Evolutionary conservation across 1,140 invertebrate genomes (phyloP).

Genomic region (Plutomurus gul): DNA sequence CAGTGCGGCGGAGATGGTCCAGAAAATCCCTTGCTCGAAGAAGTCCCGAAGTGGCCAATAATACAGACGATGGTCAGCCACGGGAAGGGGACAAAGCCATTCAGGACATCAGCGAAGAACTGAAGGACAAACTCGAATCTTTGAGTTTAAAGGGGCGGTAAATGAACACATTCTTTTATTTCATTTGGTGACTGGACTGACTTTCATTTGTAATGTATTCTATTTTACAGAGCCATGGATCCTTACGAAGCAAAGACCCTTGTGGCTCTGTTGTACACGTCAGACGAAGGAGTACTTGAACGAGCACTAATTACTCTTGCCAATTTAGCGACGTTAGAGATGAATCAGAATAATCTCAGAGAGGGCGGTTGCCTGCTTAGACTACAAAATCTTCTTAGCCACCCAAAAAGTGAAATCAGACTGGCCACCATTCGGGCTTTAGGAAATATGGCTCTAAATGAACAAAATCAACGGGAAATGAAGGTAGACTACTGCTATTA

Average conservation of each 20-base stretch:
- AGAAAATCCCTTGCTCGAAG: conserved; percentile 55
- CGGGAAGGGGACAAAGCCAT: conserved; percentile 56
- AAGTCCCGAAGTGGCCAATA: conserved; percentile 34
- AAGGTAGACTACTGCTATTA: conserved; percentile 57
- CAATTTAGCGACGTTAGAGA: conserved; percentile 53
- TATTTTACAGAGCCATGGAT: conserved; percentile 58
- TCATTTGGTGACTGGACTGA: conserved; percentile 2
- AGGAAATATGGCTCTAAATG: conserved; percentile 63
- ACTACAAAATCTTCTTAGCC: conserved; percentile 60
- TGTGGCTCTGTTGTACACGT: conserved; percentile 61
- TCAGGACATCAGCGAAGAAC: conserved; percentile 56
- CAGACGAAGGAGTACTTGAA: conserved; percentile 61
- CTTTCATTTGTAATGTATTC: not conserved
- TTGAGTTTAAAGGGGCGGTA: conserved; percentile 56
- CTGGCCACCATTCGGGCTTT: conserved; percentile 60
- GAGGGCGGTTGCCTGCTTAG: conserved; percentile 63
- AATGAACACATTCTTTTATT: not conserved
- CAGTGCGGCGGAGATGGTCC: conserved; percentile 56
- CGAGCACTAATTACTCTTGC: conserved; percentile 59
- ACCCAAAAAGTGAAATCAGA: conserved; percentile 55
- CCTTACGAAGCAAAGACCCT: conserved; percentile 63
- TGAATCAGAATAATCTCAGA: conserved; percentile 61
- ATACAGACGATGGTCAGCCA: conserved; percentile 45
- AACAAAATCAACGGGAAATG: conserved; percentile 63
- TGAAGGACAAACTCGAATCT: conserved; percentile 56